Evolutionary conservation across 2,113 vertebrate genomes (phyloP), one percentile per base, ranked within the genome.

Genomic region (Macroglossus sobrinus): DNA sequence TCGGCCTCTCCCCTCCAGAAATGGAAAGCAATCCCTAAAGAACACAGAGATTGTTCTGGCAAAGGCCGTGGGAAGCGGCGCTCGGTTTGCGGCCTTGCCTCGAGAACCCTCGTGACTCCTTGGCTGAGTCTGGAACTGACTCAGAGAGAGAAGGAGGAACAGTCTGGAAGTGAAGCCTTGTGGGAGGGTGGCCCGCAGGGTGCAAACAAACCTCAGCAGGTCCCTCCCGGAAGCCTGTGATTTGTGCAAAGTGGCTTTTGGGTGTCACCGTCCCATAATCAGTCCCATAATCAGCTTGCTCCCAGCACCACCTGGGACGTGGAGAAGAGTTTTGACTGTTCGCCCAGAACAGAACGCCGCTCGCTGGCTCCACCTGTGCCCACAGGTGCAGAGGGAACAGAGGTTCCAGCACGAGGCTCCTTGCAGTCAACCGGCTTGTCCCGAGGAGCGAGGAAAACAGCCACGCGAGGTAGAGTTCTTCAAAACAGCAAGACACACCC

Each of bases 141-240:
- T 53, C 5, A 14, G 14, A 47, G 53, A 53, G 33, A 30, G 13
- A 45, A 28, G 68, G 55, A 64, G n/a, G n/a, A n/a, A 40, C 11
- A 30, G 3, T 61, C 40, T 63, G 57, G 40, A 93, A 93, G 55
- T 26, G 26, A 69, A 68, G 10, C 15, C 2, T 0, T 63, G 0
- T 1, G 1, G 61, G 6, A 64, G 43, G 38, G 45, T 14, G 63
- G 79, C 18, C n/a, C 22, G 50, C 8, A 2, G n/a, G 24, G 57
- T 63, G 1, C 35, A 28, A 28, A 13, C 19, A 7, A 13, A 12
- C 61, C 61, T 87, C 35, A 7, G 24, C 26, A 0, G 24, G 63
- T 7, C 13, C 19, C 0, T 21, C 74, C 1, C 0, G 0, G 64
- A 21, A 24, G 3, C 30, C 35, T 0, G 0, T 53, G 10, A 16